Percentiles rank a stretch among this genome's conserved stretches.
Evolutionary conservation across 2,888 invertebrate species (phyloP).

Genomic region (Toxonevra muliebris): DNA sequence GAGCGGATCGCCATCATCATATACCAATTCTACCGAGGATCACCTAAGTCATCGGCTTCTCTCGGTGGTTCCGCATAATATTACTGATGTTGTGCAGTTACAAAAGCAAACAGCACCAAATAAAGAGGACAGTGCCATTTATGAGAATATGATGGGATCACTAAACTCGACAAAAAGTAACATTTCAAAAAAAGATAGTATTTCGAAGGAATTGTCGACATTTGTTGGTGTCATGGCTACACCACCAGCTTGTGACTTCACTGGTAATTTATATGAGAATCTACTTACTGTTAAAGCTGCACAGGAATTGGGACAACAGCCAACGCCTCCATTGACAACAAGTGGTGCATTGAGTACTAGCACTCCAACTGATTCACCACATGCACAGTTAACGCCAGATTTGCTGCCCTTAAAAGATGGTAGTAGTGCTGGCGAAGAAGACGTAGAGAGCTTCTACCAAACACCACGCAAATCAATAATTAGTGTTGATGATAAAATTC

Average conservation of each 20-base stretch:
- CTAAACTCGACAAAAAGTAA: conserved; percentile 32
- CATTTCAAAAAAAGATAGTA: neutral
- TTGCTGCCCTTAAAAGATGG: conserved; percentile 27
- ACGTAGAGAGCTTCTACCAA: conserved; percentile 57
- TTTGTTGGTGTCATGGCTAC: neutral
- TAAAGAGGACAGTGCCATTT: conserved; percentile 52
- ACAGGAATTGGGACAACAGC: conserved; percentile 51
- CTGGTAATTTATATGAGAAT: conserved; percentile 60
- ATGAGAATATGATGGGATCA: conserved; percentile 55
- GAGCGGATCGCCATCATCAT: conserved; percentile 49
- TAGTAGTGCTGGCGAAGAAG: conserved; percentile 14
- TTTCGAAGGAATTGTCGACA: neutral
- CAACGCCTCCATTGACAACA: conserved; percentile 44
- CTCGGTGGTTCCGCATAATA: no score
- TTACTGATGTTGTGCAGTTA: no score
- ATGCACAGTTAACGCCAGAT: neutral
- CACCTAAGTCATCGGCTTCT: neutral
- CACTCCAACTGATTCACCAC: conserved; percentile 55
- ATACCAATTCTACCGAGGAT: conserved; percentile 43
- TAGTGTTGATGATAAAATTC: conserved; percentile 63
- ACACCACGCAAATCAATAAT: conserved; percentile 60
- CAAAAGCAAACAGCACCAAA: conserved; percentile 22
- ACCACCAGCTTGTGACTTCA: conserved; percentile 36
- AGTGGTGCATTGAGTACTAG: conserved; percentile 53
- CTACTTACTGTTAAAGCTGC: conserved; percentile 55